These are phyloP conservation scores for Nezara viridula DNA, from an alignment of 2,888 invertebrate species.

Conservation along the genomic window DNA sequence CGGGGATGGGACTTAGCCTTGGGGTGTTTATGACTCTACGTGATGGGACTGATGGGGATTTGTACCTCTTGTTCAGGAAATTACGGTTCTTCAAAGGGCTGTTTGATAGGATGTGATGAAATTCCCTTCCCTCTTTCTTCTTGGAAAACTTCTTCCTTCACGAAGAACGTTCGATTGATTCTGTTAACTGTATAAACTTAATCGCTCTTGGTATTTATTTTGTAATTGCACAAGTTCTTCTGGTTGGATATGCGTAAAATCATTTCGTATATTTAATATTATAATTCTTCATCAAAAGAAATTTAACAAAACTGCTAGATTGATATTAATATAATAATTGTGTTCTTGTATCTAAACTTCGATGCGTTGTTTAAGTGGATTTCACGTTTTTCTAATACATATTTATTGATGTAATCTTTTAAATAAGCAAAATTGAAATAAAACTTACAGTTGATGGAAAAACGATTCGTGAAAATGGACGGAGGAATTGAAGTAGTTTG, in stretches of 20 bases:
- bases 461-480: neutral
- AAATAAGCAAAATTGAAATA: neutral
- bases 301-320: neutral
- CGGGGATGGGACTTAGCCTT: conserved; percentile 7
- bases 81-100: neutral
- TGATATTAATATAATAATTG: neutral
- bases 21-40: conserved; percentile 48
- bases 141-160: neutral
- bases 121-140: neutral
- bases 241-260: no score
- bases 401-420: neutral
- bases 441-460: neutral
- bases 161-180: neutral
- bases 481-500: neutral
- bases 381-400: no score
- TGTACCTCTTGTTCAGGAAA: conserved; percentile 48
- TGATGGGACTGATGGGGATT: conserved; percentile 20
- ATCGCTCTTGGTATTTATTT: neutral
- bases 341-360: no score
- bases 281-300: neutral
- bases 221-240: no score
- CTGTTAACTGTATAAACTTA: neutral
- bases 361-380: neutral
- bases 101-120: neutral
- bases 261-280: no score